A percentile compares a stretch with the other conserved stretches of the same genome.
phyloP scores from a whole-genome alignment of 2,797 vertebrate genomes.

The Anisognathus igniventris region DNA sequence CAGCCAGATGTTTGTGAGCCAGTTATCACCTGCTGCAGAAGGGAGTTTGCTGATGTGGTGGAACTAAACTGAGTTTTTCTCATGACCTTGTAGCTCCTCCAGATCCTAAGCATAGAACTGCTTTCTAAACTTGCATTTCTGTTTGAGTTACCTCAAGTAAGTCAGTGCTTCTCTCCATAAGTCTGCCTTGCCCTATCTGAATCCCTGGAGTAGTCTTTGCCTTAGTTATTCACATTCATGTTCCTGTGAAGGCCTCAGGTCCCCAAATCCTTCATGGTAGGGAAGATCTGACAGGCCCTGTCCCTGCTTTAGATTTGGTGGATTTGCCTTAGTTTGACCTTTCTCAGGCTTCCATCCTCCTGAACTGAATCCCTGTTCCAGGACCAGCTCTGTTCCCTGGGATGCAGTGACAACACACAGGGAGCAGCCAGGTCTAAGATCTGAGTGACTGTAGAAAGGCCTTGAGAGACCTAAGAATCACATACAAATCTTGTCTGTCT shows the following conservation, averaged over 20 bases:
- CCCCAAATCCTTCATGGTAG: background rate
- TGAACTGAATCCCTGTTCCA: background rate
- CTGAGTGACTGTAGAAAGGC: background rate
- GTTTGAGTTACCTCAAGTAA: background rate
- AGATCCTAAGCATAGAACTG: background rate
- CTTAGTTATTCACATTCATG: background rate
- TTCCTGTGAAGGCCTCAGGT: background rate
- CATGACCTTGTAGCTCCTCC: background rate
- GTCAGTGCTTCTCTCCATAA: background rate
- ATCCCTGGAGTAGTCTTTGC: background rate
- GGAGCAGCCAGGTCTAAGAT: background rate
- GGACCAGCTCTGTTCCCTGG: background rate
- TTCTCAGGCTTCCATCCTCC: background rate
- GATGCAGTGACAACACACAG: accelerated
- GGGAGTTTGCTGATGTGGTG: background rate
- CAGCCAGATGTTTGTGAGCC: background rate
- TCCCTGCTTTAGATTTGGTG: background rate
- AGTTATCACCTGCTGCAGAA: background rate
- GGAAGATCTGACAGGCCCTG: background rate
- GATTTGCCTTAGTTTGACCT: background rate
- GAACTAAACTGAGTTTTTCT: background rate
- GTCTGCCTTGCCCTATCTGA: background rate
- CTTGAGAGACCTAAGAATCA: background rate
- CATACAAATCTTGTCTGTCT: background rate
- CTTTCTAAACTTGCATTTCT: background rate